A percentile compares a stretch with the other conserved stretches of the same genome.
Conservation (phyloP, 23 tunicate species). For the Diplosoma virens region DNA sequence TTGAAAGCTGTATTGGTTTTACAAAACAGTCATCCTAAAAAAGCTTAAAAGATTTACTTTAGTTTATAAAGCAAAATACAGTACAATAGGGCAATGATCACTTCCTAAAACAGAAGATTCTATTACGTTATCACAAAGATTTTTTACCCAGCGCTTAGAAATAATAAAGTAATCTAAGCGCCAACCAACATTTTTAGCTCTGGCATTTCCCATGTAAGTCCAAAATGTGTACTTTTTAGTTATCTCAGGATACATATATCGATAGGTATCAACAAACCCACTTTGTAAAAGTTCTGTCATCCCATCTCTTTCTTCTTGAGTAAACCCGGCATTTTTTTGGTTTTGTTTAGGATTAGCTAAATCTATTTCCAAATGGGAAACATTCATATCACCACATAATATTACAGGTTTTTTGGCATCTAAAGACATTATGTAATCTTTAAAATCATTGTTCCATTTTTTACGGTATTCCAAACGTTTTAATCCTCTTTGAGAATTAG, state of each 20-base stretch:
- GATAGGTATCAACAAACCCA: conserved; percentile 80
- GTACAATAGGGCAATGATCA: conserved; percentile 96
- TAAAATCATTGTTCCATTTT: conserved; percentile 92
- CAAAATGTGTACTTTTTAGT: conserved; percentile 85
- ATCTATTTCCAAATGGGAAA: conserved; percentile 88
- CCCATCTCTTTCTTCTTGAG: conserved; percentile 91
- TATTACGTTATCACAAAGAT: conserved; percentile 82
- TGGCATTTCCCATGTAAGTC: conserved; percentile 91
- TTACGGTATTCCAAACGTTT: conserved; percentile 77
- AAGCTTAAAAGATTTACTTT: no score
- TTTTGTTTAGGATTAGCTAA: conserved; percentile 87
- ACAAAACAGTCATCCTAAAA: no score
- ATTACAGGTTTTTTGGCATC: conserved; percentile 87
- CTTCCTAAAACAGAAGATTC: conserved; percentile 79
- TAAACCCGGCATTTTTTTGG: conserved; percentile 83
- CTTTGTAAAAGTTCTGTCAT: conserved; percentile 51
- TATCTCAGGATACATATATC: conserved; percentile 84
- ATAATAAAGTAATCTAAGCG: conserved; percentile 92
- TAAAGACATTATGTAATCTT: conserved; percentile 46
- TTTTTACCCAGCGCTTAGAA: conserved; percentile 44
- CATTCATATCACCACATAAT: conserved; percentile 95
- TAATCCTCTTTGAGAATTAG: conserved; percentile 91
- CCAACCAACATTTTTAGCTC: conserved; percentile 98
- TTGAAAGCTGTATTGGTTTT: no score
- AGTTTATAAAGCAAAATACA: conserved; percentile 54